Base-by-base conservation (phyloP, 2,113 vertebrate genomes). In the Oncorhynchus keta region DNA sequence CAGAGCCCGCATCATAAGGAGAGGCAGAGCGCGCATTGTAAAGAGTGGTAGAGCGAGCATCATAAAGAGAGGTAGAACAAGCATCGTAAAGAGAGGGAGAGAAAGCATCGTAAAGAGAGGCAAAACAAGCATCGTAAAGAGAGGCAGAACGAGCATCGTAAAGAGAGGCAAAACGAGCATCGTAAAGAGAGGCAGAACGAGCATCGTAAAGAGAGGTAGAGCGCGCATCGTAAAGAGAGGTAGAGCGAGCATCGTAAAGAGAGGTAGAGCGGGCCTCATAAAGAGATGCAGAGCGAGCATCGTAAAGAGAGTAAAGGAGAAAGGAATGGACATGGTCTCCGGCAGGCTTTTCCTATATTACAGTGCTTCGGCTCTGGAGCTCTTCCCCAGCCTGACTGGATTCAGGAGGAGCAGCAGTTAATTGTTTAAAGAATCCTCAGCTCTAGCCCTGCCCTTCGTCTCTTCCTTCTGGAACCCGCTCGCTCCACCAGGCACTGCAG, bases 391-490 rank as follows among this genome's bases (percentile, higher is more conserved):
- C 78, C 65, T 73, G 71, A 72, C 71, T 83, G 76, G 75, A 77
- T 76, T 74, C 51, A 5, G 39, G 39, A 55, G 64, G 74, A 72
- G 65, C 79, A 86, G 79, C 84, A 86, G 73, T 80, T 87, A 79
- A 85, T 86, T 86, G 76, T 82, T 88, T 81, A 81, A 85, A 86
- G 76, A 86, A 83, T 64, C 3, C 26, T 66, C 26, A 55, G 55
- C 14, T 32, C 18, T 68, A 65, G 83, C 24, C 16, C 68, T 26
- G 71, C 78, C 65, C n/a, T 68, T 70, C 20, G 16, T 2, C 39
- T 45, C 39, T 45, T 45, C 39, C 20, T 39, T 26, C 18, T 45
- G 8, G 55, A 45, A 64, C 72, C 51, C 51, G 4, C 51, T 18
- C 13, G 20, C 18, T n/a, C 49, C 39, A 28, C 30, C 28, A 74